Base-by-base conservation (phyloP, 2,888 invertebrate genomes). In the Endomychus coccineus region DNA sequence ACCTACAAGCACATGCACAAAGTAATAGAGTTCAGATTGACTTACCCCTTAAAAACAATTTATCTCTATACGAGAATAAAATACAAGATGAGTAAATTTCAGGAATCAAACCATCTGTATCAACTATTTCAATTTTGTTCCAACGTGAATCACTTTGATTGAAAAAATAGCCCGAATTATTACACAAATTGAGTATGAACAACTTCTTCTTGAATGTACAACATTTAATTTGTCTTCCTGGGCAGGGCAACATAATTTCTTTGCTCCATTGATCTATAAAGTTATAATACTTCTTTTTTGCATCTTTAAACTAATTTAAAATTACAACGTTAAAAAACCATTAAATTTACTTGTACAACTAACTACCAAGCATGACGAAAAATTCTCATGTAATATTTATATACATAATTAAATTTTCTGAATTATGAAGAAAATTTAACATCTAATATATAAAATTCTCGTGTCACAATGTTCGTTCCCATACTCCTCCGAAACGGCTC, bases 31-130 rank as follows among this genome's bases (percentile, higher is more conserved):
- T n/a, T 16, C 11, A 21, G 14, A 5, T 17, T 10, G 6, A 40
- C 33, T 42, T 47, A 57, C 61, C 58, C 55, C 58, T 61, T 23
- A 61, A 46, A 42, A 50, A 60, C 12, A 63, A 35, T 27, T 33
- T 41, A 34, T 50, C 45, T 27, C 49, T 48, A 41, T 55, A 53
- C 0, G 55, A 40, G 44, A 59, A 59, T 9, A 61, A 23, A 1
- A 49, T 30, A 37, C 50, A 58, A 15, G 45, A 45, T n/a, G 45
- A 41, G 4, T 49, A 40, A 16, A 44, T 43, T 13, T 42, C 41
- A 4, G 47, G 21, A 12, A 47, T 36, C 9, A 48, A 31, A 9
- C 43, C 25, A 9, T 44, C 33, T 4, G 42, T 34, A 36, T 48
- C 49, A 10, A 16, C 16, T n/a, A 57, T 47, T 16, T 42, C 45